Evolutionary conservation across 1,140 invertebrate species (phyloP).

Genomic region (Drosophila mauritiana): DNA sequence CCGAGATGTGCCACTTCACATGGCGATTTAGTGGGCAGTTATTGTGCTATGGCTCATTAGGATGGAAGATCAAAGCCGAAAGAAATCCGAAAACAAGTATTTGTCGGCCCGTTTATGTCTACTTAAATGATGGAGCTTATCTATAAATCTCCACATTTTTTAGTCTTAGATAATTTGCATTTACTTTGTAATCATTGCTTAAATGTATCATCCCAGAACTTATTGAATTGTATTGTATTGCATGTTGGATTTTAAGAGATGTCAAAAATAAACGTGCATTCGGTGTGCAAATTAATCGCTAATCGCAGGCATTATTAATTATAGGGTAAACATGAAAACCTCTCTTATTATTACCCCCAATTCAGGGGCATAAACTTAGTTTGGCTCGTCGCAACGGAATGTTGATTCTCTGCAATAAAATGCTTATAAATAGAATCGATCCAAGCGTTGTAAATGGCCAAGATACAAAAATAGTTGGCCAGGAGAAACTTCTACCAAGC

Average conservation of each 20-base stretch:
- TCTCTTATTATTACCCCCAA: slow-evolving; percentile 18
- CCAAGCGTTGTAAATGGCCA: slow-evolving; percentile 35
- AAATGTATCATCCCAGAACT: no score
- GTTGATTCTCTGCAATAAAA: slow-evolving; percentile 51
- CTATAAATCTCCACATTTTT: not conserved
- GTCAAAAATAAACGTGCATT: no score
- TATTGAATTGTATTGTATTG: no score
- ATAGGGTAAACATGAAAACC: slow-evolving; percentile 18
- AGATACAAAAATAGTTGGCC: slow-evolving; percentile 52
- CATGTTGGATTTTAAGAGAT: not conserved
- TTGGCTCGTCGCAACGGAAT: slow-evolving; percentile 17
- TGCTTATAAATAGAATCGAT: slow-evolving; percentile 58
- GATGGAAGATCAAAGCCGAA: slow-evolving; percentile 31
- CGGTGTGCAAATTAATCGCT: no score
- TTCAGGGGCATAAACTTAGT: not conserved
- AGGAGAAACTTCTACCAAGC: slow-evolving; percentile 53
- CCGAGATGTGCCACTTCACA: slow-evolving; percentile 42
- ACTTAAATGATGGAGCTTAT: slow-evolving; percentile 4
- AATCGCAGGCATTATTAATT: not conserved
- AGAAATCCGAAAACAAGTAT: slow-evolving; percentile 25
- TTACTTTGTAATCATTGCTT: no score
- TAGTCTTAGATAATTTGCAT: not conserved
- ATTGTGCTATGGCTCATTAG: slow-evolving; percentile 43
- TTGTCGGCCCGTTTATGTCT: slow-evolving; percentile 1
- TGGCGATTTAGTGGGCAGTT: slow-evolving; percentile 48